Conservation (phyloP, 2,113 vertebrate species). For the Hucho hucho region DNA sequence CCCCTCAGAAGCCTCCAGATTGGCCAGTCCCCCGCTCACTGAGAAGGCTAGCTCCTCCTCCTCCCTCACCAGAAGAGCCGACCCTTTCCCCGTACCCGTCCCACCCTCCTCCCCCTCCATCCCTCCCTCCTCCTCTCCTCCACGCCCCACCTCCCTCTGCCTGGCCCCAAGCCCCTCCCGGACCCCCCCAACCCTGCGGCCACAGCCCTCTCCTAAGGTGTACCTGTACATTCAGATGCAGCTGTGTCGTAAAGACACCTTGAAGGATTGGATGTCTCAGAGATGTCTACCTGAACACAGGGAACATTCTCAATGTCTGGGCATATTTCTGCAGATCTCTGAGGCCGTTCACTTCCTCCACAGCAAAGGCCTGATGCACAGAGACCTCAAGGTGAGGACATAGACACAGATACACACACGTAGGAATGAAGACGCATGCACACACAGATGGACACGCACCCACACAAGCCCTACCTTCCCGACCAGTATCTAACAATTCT, state of each 20-base stretch:
- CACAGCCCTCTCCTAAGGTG: slow-evolving; percentile 86
- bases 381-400: slow-evolving; percentile 93
- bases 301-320: slow-evolving; percentile 84
- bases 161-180: slow-evolving; percentile 76
- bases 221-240: slow-evolving; percentile 99
- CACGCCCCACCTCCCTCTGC: slow-evolving; percentile 85
- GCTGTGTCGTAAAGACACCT: slow-evolving; percentile 95
- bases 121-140: slow-evolving; percentile 60
- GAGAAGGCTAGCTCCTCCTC: slow-evolving; percentile 46
- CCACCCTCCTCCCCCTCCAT: slow-evolving; percentile 42
- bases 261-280: slow-evolving; percentile 97
- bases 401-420: slow-evolving; percentile 1
- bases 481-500: background rate
- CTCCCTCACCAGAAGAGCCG: slow-evolving; percentile 40
- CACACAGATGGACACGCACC: background rate
- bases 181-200: slow-evolving; percentile 62
- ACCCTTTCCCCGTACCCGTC: slow-evolving; percentile 33
- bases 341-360: slow-evolving; percentile 96
- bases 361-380: slow-evolving; percentile 96
- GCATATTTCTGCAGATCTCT: slow-evolving; percentile 95
- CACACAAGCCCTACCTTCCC: background rate
- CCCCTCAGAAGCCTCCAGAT: slow-evolving; percentile 49
- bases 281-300: slow-evolving; percentile 84
- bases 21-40: slow-evolving; percentile 1
- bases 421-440: background rate